Conservation (phyloP, 2,797 vertebrate genomes). For the Amniataba percoides region DNA sequence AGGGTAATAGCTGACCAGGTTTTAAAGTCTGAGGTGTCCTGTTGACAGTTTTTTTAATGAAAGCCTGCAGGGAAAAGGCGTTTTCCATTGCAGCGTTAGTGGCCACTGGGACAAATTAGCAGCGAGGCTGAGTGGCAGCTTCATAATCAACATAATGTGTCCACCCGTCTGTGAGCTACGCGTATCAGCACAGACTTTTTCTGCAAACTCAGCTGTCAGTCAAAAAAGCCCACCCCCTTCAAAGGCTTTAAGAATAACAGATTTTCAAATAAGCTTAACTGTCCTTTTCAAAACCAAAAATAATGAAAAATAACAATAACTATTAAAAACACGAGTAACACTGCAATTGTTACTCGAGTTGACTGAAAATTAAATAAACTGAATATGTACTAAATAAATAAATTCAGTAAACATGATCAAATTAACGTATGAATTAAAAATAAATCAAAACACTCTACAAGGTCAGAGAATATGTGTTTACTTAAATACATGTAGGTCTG, state of each 20-base stretch:
- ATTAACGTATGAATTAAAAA: background rate
- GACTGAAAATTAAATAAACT: background rate
- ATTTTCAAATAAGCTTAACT: background rate
- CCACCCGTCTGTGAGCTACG: background rate
- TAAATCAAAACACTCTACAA: background rate
- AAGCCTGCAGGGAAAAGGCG: background rate
- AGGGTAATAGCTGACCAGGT: background rate
- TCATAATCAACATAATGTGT: background rate
- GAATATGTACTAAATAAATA: too few species aligned
- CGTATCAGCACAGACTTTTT: background rate
- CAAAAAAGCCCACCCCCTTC: background rate
- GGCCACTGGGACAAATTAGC: background rate
- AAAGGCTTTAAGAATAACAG: background rate
- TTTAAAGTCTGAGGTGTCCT: background rate
- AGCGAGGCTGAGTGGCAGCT: background rate
- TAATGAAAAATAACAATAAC: too few species aligned
- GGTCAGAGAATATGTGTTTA: background rate
- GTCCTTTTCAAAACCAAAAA: background rate
- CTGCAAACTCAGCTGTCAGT: conserved; percentile 1
- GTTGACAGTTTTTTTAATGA: background rate
- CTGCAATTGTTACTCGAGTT: background rate
- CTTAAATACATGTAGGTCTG: background rate
- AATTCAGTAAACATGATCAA: background rate
- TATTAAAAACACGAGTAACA: background rate
- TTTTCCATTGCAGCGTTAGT: background rate